Conservation (phyloP, 1,140 invertebrate species). For the Zaprionus capensis region DNA sequence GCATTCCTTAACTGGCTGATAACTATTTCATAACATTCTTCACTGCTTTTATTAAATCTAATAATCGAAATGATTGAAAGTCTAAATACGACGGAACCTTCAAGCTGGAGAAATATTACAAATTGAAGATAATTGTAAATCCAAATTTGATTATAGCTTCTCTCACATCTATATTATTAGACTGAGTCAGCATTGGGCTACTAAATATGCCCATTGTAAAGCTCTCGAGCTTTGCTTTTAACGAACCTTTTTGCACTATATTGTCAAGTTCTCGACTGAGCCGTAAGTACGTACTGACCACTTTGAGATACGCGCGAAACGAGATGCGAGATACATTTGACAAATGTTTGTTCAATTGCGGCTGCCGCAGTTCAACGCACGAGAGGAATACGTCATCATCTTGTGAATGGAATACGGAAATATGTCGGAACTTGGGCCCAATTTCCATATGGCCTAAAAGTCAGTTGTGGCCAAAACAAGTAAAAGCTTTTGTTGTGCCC, state of each 20-base stretch:
- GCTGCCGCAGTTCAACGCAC: constrained; percentile 33
- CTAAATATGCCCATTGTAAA: neutral
- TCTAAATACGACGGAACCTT: neutral
- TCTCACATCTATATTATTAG: neutral
- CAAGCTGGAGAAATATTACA: neutral
- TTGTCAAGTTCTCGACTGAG: constrained; percentile 24
- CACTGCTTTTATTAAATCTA: neutral
- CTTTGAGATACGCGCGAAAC: neutral
- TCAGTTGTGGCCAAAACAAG: constrained; percentile 43
- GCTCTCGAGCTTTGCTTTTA: neutral
- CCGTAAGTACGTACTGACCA: neutral
- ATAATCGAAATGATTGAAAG: neutral
- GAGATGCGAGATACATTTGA: neutral
- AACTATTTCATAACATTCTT: too few relatives aligned
- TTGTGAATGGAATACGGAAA: constrained; percentile 36
- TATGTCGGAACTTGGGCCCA: constrained; percentile 8
- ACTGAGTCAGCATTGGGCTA: neutral
- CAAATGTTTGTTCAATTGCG: neutral
- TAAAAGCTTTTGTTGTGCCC: constrained; percentile 63
- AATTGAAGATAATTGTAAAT: neutral
- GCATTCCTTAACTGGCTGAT: too few relatives aligned
- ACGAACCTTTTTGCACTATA: constrained; percentile 32
- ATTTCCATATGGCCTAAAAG: constrained; percentile 9
- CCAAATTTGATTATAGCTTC: neutral
- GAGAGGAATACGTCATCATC: neutral